A percentile compares a stretch with the other conserved stretches of the same genome.
phyloP scores from a whole-genome alignment of 2,797 vertebrate species.

The Malurus leucopterus region DNA sequence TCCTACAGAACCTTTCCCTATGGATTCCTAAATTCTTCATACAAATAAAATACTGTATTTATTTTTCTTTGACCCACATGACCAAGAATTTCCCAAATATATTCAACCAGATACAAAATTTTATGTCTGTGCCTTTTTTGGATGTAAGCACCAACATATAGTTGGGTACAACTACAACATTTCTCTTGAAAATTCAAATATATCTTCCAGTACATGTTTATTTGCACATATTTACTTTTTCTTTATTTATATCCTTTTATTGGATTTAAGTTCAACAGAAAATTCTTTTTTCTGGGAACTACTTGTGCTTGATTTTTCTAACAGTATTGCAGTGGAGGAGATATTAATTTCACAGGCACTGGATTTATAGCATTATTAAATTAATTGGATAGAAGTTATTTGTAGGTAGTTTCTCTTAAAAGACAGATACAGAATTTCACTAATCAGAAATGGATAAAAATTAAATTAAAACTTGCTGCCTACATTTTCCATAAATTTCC shows the following conservation, averaged over 20 bases:
- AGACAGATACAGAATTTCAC: not conserved
- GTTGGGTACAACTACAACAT: not conserved
- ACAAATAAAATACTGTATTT: not conserved
- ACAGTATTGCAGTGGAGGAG: not conserved
- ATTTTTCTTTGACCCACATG: not conserved
- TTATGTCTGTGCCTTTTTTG: not conserved
- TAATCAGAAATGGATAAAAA: not conserved
- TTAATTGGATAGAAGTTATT: not conserved
- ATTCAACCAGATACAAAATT: not conserved
- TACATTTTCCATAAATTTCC: not conserved
- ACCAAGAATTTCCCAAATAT: not conserved
- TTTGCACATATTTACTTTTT: not conserved
- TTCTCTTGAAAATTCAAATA: not conserved
- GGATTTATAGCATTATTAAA: not conserved
- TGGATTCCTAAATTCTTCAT: not conserved
- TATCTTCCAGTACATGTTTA: not conserved
- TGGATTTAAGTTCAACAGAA: not conserved
- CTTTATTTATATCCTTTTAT: not conserved
- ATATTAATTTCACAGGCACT: not conserved
- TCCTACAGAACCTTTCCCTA: not conserved
- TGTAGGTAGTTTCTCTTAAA: not conserved
- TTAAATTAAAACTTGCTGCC: not conserved
- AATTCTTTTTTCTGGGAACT: not conserved
- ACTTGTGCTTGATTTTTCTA: not conserved
- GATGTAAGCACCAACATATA: not conserved